Percentiles rank a stretch among this genome's conserved stretches.
phyloP scores from a whole-genome alignment of 2,888 invertebrate species.

The Drosophila crucigera region DNA sequence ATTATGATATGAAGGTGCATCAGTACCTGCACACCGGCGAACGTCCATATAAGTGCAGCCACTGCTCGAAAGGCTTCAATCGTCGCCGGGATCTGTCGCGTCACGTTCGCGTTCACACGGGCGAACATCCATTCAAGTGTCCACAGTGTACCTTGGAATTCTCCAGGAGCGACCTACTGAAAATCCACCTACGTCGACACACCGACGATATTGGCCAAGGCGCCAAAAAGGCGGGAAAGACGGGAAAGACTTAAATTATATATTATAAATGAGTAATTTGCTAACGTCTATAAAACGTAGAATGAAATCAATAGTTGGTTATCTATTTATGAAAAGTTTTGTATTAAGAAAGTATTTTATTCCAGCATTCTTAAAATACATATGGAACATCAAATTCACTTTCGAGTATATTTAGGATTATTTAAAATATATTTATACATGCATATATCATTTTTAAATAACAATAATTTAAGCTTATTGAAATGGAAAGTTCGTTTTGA shows the following conservation, averaged over 20 bases:
- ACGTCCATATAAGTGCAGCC: conserved; percentile 14
- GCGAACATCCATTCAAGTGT: conserved; percentile 28
- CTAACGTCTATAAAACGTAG: background rate
- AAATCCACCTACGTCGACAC: conserved; percentile 11
- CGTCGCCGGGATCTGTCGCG: conserved; percentile 19
- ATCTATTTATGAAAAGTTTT: background rate
- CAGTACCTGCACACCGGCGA: conserved; percentile 17
- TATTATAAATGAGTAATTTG: background rate
- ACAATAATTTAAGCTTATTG: background rate
- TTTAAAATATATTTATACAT: background rate
- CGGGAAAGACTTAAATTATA: background rate
- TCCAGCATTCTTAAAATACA: background rate
- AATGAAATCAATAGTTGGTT: background rate
- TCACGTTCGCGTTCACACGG: conserved; percentile 25
- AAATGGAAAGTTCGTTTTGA: background rate
- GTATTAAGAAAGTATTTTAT: background rate
- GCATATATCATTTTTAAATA: background rate
- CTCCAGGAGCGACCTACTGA: conserved; percentile 17
- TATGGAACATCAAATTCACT: background rate
- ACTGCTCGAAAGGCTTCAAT: conserved; percentile 22
- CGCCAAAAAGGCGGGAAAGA: background rate
- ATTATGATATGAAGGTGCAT: conserved; percentile 29
- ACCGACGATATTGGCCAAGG: background rate
- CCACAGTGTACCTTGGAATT: conserved; percentile 9
- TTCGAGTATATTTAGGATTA: background rate